Conservation (phyloP, 2,888 invertebrate genomes). For the Ectemnius lituratus region DNA sequence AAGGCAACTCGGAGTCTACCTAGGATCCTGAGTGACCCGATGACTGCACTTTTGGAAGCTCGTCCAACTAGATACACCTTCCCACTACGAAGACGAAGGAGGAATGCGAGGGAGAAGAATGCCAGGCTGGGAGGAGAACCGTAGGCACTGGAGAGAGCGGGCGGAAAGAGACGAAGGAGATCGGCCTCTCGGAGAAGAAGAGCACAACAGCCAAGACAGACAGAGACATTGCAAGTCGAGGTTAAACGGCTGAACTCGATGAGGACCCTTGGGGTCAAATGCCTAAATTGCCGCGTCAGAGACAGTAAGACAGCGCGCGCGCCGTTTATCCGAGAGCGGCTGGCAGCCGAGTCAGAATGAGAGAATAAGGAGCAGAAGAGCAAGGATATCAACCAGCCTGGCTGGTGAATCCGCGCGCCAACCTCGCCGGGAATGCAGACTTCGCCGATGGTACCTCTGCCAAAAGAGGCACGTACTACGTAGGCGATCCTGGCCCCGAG, state of each 20-base stretch:
- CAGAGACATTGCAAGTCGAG: slow-evolving; percentile 72
- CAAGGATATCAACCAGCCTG: not conserved
- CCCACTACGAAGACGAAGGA: not conserved
- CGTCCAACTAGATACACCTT: not conserved
- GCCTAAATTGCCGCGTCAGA: slow-evolving; percentile 76
- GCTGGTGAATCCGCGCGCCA: not conserved
- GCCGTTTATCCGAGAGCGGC: slow-evolving; percentile 66
- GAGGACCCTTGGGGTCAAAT: slow-evolving; percentile 72
- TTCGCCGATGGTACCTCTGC: too few species aligned
- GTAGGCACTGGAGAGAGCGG: slow-evolving; percentile 41
- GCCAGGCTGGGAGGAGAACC: slow-evolving; percentile 48
- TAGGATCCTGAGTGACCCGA: not conserved
- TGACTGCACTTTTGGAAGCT: slow-evolving; percentile 2
- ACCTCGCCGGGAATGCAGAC: too few species aligned
- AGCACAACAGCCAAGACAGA: slow-evolving; percentile 42
- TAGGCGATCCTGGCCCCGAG: too few species aligned
- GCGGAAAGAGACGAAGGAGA: slow-evolving; percentile 24
- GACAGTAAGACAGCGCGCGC: slow-evolving; percentile 62
- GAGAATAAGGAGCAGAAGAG: slow-evolving; percentile 15
- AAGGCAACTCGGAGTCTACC: not conserved
- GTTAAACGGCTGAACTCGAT: slow-evolving; percentile 74
- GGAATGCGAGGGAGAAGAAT: slow-evolving; percentile 33
- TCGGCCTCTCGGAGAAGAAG: too few species aligned
- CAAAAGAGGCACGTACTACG: too few species aligned
- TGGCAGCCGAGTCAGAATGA: slow-evolving; percentile 28